Evolutionary conservation across 1,140 invertebrate genomes (phyloP).

Genomic region (Apis florea): DNA sequence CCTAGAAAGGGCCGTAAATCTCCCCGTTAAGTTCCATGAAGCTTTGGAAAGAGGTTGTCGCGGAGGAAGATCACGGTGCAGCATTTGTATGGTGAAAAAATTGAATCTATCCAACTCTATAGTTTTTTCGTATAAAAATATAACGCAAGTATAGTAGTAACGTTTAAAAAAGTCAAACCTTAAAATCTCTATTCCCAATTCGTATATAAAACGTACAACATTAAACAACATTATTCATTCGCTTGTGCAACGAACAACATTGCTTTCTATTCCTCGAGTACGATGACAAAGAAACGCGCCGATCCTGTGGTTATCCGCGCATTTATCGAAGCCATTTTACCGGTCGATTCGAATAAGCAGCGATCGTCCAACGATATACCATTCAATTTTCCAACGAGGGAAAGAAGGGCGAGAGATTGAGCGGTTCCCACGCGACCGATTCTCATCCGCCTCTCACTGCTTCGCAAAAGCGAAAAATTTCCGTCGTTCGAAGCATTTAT

Average conservation of each 20-base stretch:
- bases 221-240: background rate
- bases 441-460: constrained; percentile 53
- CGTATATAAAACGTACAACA: background rate
- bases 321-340: constrained; percentile 59
- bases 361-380: constrained; percentile 63
- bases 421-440: constrained; percentile 63
- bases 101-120: too few relatives aligned
- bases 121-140: too few relatives aligned
- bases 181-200: too few relatives aligned
- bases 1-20: constrained; percentile 23
- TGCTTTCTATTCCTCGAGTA: background rate
- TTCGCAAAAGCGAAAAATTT: constrained; percentile 50
- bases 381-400: constrained; percentile 66
- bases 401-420: constrained; percentile 31
- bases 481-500: too few relatives aligned
- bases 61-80: too few relatives aligned
- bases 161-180: too few relatives aligned
- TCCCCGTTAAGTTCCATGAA: background rate
- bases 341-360: constrained; percentile 44
- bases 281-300: constrained; percentile 6
- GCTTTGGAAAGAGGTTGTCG: background rate
- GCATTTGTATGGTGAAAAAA: too few relatives aligned
- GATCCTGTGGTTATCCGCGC: constrained; percentile 54
- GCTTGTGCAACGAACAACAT: background rate
- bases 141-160: too few relatives aligned